Evolutionary conservation across 1,140 invertebrate species (phyloP).

Genomic region (Spodoptera litura): DNA sequence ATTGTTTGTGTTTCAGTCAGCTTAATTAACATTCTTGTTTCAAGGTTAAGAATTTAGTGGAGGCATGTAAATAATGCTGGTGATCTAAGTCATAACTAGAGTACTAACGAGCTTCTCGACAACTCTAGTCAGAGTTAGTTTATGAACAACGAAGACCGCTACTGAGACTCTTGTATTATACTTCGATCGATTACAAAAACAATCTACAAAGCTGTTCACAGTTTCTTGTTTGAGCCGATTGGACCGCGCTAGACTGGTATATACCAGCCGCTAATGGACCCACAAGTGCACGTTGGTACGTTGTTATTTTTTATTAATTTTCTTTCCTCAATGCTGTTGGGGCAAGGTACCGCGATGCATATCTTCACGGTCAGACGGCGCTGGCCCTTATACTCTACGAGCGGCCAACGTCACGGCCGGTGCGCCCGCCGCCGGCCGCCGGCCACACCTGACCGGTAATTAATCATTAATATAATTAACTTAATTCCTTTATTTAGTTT

Average conservation of each 20-base stretch:
- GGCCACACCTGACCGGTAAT: conserved; percentile 23
- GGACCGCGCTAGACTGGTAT: too few species aligned
- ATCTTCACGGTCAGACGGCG: conserved; percentile 10
- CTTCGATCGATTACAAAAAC: not conserved
- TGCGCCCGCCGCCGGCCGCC: not conserved
- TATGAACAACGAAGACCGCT: not conserved
- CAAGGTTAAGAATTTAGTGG: not conserved
- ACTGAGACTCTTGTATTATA: not conserved
- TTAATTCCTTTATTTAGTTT: conserved; percentile 3
- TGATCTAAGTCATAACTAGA: not conserved
- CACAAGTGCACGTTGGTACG: too few species aligned
- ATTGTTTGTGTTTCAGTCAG: conserved; percentile 1
- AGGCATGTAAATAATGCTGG: not conserved
- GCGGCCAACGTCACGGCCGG: conserved; percentile 11
- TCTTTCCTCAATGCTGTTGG: not conserved
- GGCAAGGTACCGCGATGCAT: conserved; percentile 3
- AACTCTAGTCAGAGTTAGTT: not conserved
- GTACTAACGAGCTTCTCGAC: not conserved
- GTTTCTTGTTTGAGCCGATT: too few species aligned
- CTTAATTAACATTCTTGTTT: not conserved
- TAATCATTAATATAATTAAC: conserved; percentile 9
- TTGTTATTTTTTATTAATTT: not conserved
- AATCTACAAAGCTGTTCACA: too few species aligned
- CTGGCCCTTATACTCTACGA: not conserved
- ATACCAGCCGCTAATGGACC: too few species aligned